Evolutionary conservation across 2,888 invertebrate genomes (phyloP), one percentile per base, ranked within the genome.

Genomic region (Agonopterix subpropinquella): DNA sequence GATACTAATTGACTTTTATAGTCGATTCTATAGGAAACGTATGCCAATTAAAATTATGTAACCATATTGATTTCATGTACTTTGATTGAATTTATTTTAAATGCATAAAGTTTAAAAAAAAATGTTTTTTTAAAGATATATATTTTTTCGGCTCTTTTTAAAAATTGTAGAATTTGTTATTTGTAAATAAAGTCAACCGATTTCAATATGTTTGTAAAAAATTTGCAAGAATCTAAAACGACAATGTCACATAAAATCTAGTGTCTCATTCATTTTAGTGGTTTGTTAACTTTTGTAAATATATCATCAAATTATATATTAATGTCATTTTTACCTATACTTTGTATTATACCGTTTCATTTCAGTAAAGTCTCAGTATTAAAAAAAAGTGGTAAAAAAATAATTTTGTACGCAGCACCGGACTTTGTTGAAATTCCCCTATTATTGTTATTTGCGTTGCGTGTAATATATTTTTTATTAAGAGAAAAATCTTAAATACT

Each of bases 391-490:
- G 42, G 45, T 49, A 45, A 53, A 58, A 57, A 53, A 56, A 62
- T 49, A 53, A 63, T 70, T 73, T 67, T 64, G 67, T 67, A 68
- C 53, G 66, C 70, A 66, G 67, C 71, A 72, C 74, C 73, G 64
- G 70, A 66, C 69, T 83, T 77, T 80, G 85, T 85, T 86, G 77
- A 75, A 73, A 73, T 66, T 67, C 63, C 67, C 68, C 65, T 65
- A 65, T 77, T 73, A 81, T 86, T 85, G 86, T 87, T 87, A 81
- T 80, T 70, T 76, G 66, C 46, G 44, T 52, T 35, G 81, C 78
- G 80, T 88, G 87, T 88, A 88, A 83, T 84, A 86, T 87, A 86
- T 84, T 84, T 77, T 68, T 86, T 85, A 86, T 81, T 87, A 80
- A 85, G 84, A 84, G 79, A 68, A 82, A 87, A 87, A 77, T 85